These are phyloP conservation scores for Cichladusa arquata DNA, from an alignment of 2,113 vertebrate genomes.

Conservation along the genomic window DNA sequence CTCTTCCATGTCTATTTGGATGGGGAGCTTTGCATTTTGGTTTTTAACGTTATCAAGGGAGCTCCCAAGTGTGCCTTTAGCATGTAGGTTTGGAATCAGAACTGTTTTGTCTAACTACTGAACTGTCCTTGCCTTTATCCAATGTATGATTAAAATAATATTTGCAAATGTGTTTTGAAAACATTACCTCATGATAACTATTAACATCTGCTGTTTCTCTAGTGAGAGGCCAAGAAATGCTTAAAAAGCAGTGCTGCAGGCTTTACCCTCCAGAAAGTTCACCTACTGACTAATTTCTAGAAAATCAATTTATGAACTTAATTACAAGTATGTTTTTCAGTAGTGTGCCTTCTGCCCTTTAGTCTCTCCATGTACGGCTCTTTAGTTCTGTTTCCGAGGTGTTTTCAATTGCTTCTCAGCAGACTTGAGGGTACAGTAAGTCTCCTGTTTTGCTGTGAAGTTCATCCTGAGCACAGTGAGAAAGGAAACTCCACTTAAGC, in stretches of 20 bases:
- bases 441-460: neutral
- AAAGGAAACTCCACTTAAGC: neutral
- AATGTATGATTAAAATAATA: neutral
- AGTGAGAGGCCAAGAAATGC: neutral
- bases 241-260: neutral
- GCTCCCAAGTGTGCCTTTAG: neutral
- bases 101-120: neutral
- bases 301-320: neutral
- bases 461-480: neutral
- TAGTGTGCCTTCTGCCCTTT: neutral
- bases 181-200: neutral
- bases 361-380: neutral
- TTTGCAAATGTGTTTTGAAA: neutral
- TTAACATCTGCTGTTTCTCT: neutral
- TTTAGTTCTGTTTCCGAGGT: neutral
- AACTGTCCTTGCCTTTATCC: neutral
- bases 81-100: neutral
- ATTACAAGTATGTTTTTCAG: neutral
- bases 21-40: neutral
- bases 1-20: fast-evolving
- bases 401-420: neutral
- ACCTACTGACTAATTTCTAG: neutral
- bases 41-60: fast-evolving
- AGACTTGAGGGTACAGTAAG: neutral
- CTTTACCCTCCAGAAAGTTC: neutral